Conservation (phyloP, 2,888 invertebrate genomes). For the Zeuzera pyrina region DNA sequence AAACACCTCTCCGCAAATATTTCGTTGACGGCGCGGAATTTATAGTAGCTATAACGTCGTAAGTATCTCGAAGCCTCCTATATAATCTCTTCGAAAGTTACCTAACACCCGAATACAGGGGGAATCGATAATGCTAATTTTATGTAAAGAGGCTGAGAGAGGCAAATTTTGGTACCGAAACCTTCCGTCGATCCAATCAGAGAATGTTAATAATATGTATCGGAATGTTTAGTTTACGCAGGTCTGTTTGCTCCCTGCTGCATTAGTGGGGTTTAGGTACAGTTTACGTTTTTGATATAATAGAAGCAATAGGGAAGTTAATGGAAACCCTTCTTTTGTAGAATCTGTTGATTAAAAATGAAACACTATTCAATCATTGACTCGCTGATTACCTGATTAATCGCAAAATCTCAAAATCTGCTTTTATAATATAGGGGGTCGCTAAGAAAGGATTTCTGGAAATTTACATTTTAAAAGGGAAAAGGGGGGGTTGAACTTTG, state of each 20-base stretch:
- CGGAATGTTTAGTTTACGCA: slow-evolving; percentile 48
- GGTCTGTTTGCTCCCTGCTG: slow-evolving; percentile 32
- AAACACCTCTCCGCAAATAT: slow-evolving; percentile 25
- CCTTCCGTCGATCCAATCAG: slow-evolving; percentile 18
- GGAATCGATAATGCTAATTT: slow-evolving; percentile 66
- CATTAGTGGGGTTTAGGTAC: too few species aligned
- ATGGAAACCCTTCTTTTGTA: too few species aligned
- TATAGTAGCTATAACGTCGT: slow-evolving; percentile 28
- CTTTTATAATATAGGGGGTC: too few species aligned
- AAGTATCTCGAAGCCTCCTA: slow-evolving; percentile 26
- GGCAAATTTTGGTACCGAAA: slow-evolving; percentile 44
- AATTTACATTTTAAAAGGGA: too few species aligned
- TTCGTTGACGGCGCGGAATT: slow-evolving; percentile 25
- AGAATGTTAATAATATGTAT: slow-evolving; percentile 56
- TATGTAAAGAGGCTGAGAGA: slow-evolving; percentile 56
- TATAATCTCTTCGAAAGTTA: slow-evolving; percentile 43
- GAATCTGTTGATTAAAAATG: too few species aligned
- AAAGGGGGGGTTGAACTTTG: too few species aligned
- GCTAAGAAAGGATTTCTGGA: too few species aligned
- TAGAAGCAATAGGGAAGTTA: too few species aligned
- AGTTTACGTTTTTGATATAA: too few species aligned
- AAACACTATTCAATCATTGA: too few species aligned
- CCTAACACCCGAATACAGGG: slow-evolving; percentile 24
- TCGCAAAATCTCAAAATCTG: too few species aligned
- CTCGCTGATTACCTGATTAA: too few species aligned